Evolutionary conservation across 2,797 vertebrate genomes (phyloP).

Genomic region (Decapterus maruadsi): DNA sequence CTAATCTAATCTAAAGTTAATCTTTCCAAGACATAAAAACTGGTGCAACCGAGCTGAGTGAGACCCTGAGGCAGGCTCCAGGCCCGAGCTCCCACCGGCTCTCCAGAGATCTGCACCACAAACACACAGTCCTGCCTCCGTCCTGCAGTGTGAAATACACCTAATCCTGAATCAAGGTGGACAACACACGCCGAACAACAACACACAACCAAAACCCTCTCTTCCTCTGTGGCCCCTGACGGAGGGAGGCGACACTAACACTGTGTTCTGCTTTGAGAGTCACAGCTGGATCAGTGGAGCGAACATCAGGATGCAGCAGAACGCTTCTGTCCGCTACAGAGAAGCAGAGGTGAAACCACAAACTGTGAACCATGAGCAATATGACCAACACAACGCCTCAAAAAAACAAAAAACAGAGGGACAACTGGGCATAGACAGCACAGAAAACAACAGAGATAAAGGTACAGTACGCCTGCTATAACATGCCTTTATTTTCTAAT

Average conservation of each 20-base stretch:
- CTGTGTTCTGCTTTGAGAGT: slow-evolving; percentile 46
- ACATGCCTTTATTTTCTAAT: too few relatives aligned
- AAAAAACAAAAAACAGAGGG: neutral
- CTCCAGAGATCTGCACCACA: slow-evolving; percentile 19
- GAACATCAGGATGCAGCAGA: slow-evolving; percentile 36
- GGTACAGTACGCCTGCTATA: neutral
- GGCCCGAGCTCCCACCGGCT: slow-evolving; percentile 6
- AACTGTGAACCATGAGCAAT: slow-evolving; percentile 53
- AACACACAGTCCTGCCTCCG: slow-evolving; percentile 9
- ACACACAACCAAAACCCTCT: neutral
- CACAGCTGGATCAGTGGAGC: slow-evolving; percentile 54
- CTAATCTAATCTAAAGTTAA: too few relatives aligned
- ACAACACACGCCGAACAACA: neutral
- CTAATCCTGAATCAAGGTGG: neutral
- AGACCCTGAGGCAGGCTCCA: neutral
- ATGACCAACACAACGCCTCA: slow-evolving; percentile 5
- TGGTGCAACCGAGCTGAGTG: slow-evolving; percentile 3
- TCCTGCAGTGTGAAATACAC: neutral
- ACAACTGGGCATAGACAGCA: neutral
- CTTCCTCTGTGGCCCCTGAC: neutral
- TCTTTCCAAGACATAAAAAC: slow-evolving; percentile 12
- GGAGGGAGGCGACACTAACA: slow-evolving; percentile 36
- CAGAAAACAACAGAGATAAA: neutral
- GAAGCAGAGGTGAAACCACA: slow-evolving; percentile 43
- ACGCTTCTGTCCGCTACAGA: slow-evolving; percentile 22